These are phyloP conservation scores for Aurelia coerulea DNA, from an alignment of 30 jellyfish, hydroid and myxozoan species.

Conservation along the genomic window DNA sequence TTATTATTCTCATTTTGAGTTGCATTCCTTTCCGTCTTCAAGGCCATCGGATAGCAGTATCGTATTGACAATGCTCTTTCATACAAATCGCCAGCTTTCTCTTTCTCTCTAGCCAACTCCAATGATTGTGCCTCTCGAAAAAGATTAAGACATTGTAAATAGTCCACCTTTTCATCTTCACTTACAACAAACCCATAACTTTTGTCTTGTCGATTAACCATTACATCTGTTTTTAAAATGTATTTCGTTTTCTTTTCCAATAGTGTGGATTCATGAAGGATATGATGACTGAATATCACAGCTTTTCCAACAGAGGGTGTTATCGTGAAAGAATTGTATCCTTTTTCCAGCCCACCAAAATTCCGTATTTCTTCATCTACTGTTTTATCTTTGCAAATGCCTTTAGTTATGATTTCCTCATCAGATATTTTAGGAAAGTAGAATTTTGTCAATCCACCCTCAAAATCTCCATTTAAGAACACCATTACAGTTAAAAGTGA, in stretches of 20 bases:
- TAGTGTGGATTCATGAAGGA: slow-evolving; percentile 55
- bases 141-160: slow-evolving; percentile 29
- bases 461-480: slow-evolving; percentile 56
- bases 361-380: slow-evolving; percentile 40
- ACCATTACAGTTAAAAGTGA: slow-evolving; percentile 50
- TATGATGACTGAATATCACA: slow-evolving; percentile 63
- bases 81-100: slow-evolving; percentile 48
- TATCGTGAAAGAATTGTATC: slow-evolving; percentile 38
- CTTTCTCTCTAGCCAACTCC: slow-evolving; percentile 40
- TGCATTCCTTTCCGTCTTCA: slow-evolving; percentile 51
- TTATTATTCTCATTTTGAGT: background rate
- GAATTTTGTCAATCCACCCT: slow-evolving; percentile 60
- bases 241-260: slow-evolving; percentile 21
- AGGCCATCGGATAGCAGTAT: slow-evolving; percentile 58
- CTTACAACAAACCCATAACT: slow-evolving; percentile 61
- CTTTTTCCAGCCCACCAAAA: slow-evolving; percentile 53
- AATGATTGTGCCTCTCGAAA: slow-evolving; percentile 65
- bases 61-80: slow-evolving; percentile 72
- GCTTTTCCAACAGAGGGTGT: slow-evolving; percentile 48
- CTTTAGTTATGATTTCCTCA: background rate
- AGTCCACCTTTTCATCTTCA: slow-evolving; percentile 28
- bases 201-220: slow-evolving; percentile 42
- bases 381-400: slow-evolving; percentile 43
- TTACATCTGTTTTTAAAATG: slow-evolving; percentile 52
- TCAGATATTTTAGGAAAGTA: slow-evolving; percentile 19